Percentiles rank a stretch among this genome's conserved stretches.
Evolutionary conservation across 2,113 vertebrate genomes (phyloP).

Genomic region (Mesitornis unicolor): DNA sequence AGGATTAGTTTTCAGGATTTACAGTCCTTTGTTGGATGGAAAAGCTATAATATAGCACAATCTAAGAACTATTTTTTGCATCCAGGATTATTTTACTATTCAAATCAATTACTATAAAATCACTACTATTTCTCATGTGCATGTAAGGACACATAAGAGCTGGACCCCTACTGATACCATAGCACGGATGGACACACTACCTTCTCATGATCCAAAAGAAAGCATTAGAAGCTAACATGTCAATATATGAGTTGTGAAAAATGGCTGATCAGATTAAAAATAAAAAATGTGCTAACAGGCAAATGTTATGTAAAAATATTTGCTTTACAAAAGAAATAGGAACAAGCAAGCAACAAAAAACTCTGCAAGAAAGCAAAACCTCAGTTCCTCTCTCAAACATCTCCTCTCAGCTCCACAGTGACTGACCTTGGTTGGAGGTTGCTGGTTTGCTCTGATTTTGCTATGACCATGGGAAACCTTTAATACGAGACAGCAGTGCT

Average conservation of each 20-base stretch:
- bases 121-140: neutral
- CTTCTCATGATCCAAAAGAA: neutral
- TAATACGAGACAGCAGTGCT: neutral
- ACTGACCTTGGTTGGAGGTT: neutral
- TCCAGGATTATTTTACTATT: neutral
- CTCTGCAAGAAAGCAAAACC: neutral
- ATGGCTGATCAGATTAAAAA: neutral
- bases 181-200: neutral
- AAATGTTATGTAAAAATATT: neutral
- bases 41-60: neutral
- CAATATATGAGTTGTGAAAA: neutral
- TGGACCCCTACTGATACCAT: neutral
- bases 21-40: neutral
- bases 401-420: neutral
- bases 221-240: neutral
- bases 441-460: neutral
- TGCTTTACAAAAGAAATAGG: neutral
- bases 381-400: neutral
- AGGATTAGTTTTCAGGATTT: neutral
- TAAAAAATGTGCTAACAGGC: neutral
- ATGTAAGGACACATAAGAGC: accelerated
- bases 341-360: neutral
- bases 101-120: neutral
- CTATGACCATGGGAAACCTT: neutral
- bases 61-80: neutral